These are phyloP conservation scores for Crenuchus spilurus DNA, from an alignment of 2,797 vertebrate species.

Conservation along the genomic window DNA sequence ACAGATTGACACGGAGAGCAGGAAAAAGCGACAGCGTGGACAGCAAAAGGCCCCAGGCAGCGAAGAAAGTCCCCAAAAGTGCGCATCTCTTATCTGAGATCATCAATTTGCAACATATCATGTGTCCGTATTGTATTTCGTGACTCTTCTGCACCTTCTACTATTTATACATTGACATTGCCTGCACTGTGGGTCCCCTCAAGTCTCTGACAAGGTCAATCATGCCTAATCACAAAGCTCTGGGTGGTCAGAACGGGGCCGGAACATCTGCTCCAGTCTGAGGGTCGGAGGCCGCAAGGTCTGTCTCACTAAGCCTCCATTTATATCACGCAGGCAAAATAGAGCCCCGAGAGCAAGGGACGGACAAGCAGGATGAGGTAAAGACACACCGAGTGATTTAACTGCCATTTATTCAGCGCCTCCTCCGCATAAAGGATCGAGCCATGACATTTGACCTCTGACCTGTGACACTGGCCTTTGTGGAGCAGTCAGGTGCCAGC, in stretches of 20 bases:
- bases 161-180: neutral
- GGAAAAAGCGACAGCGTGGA: constrained; percentile 45
- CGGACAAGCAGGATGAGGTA: constrained; percentile 41
- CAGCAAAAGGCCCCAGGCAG: constrained; percentile 26
- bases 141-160: neutral
- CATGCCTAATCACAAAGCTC: constrained; percentile 13
- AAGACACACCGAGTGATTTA: constrained; percentile 52
- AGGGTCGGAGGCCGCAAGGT: constrained; percentile 25
- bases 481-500: constrained; percentile 58
- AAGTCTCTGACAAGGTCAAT: constrained; percentile 18
- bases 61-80: no score
- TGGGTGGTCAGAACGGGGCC: constrained; percentile 33
- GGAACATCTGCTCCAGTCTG: constrained; percentile 34
- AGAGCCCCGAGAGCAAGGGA: constrained; percentile 24
- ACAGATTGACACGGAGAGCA: constrained; percentile 28
- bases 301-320: constrained; percentile 29
- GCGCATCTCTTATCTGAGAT: no score
- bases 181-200: neutral
- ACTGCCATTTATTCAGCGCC: constrained; percentile 43
- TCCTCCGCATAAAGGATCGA: constrained; percentile 38
- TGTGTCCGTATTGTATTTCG: neutral
- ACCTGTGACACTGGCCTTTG: constrained; percentile 56
- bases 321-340: constrained; percentile 37
- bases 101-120: no score
- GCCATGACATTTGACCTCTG: constrained; percentile 52